phyloP scores from a whole-genome alignment of 1,140 invertebrate genomes.

The Oryctes rhinoceros region DNA sequence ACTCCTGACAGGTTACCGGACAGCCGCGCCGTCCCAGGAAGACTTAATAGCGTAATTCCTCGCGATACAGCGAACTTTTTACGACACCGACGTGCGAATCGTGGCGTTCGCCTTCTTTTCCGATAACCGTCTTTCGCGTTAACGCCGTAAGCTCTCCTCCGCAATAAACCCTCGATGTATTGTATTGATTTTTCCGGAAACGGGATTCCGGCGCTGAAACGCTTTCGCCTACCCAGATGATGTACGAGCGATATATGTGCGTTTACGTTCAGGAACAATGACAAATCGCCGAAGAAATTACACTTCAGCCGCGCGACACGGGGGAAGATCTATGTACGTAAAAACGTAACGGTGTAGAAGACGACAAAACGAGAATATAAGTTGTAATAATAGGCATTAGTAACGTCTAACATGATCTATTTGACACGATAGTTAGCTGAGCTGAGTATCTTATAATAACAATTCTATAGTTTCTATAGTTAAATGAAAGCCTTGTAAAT shows the following conservation, averaged over 20 bases:
- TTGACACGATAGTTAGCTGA: too few relatives aligned
- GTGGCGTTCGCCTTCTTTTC: neutral
- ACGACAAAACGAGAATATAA: too few relatives aligned
- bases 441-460: too few relatives aligned
- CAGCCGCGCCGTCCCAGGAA: neutral
- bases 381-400: too few relatives aligned
- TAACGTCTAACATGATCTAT: too few relatives aligned
- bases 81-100: constrained; percentile 8
- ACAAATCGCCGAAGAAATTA: neutral
- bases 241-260: neutral
- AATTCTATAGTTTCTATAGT: too few relatives aligned
- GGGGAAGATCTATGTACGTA: too few relatives aligned
- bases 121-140: neutral
- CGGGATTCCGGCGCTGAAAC: neutral
- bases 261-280: neutral
- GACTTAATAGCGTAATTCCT: neutral
- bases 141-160: neutral
- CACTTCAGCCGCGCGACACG: neutral
- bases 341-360: too few relatives aligned
- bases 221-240: neutral
- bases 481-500: too few relatives aligned
- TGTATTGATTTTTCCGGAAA: neutral
- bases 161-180: neutral
- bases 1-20: neutral
- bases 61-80: constrained; percentile 6